phyloP scores from a whole-genome alignment of 2,113 vertebrate genomes.

The Neodontobutis hainanensis region DNA sequence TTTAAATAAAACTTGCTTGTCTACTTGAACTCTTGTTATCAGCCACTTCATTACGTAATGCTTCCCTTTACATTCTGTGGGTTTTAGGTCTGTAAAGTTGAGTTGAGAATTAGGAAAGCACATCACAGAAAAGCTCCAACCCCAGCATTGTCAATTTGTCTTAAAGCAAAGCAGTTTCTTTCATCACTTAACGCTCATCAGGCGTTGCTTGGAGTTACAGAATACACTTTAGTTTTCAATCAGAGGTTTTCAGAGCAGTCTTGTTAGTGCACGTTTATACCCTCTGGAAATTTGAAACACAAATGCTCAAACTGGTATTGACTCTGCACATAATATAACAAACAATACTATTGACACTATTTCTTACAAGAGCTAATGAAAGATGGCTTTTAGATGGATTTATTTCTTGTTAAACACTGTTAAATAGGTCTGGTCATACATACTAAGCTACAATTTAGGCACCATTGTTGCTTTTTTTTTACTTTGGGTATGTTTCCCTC shows the following conservation, averaged over 20 bases:
- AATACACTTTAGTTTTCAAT: slow-evolving; percentile 4
- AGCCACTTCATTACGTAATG: not conserved
- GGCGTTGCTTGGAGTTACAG: not conserved
- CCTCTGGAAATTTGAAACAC: not conserved
- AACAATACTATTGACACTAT: not conserved
- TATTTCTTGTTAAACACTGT: no score
- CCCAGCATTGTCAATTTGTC: not conserved
- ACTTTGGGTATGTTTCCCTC: no score
- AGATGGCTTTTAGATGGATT: no score
- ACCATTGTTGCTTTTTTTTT: no score
- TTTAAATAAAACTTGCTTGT: slow-evolving; percentile 7
- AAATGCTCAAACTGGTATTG: not conserved
- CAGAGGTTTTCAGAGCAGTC: not conserved
- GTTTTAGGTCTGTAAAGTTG: not conserved
- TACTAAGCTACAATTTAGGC: no score
- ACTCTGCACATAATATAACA: not conserved
- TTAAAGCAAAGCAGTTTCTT: not conserved
- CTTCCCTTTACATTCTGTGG: not conserved
- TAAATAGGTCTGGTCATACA: no score
- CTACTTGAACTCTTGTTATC: slow-evolving; percentile 1
- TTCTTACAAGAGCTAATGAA: no score
- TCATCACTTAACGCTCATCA: not conserved
- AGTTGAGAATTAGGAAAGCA: slow-evolving; percentile 6
- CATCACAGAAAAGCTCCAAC: not conserved
- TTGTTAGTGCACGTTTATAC: not conserved